These are phyloP conservation scores for Melieria picta DNA, from an alignment of 2,888 invertebrate genomes.

Conservation along the genomic window DNA sequence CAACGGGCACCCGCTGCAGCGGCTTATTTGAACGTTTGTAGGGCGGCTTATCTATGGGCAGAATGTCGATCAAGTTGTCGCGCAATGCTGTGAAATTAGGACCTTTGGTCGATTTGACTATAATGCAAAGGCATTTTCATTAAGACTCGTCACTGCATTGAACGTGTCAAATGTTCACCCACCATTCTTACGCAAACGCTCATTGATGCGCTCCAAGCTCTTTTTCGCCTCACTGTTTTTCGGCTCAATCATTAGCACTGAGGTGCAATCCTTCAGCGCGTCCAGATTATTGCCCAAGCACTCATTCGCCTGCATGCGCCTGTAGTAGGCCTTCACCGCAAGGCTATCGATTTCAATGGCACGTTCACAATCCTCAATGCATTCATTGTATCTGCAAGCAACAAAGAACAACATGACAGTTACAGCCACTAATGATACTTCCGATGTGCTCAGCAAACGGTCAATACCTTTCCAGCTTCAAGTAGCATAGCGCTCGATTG, in stretches of 20 bases:
- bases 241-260: constrained; percentile 80
- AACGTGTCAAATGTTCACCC: constrained; percentile 4
- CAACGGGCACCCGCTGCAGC: constrained; percentile 55
- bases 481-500: constrained; percentile 87
- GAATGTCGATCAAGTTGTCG: constrained; percentile 53
- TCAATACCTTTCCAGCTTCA: constrained; percentile 79
- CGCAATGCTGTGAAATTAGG: constrained; percentile 53
- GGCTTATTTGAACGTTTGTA: constrained; percentile 59
- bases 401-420: background rate
- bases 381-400: constrained; percentile 51
- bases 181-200: constrained; percentile 56
- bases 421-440: background rate
- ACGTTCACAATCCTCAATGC: constrained; percentile 77
- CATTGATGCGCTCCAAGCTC: constrained; percentile 59
- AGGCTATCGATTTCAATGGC: constrained; percentile 81
- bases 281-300: constrained; percentile 76
- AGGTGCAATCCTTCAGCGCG: constrained; percentile 77
- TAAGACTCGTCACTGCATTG: background rate
- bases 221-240: constrained; percentile 76
- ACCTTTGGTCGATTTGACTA: constrained; percentile 44
- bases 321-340: constrained; percentile 86
- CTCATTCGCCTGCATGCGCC: constrained; percentile 81
- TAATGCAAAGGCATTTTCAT: background rate
- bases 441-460: background rate
- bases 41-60: constrained; percentile 58